A percentile compares a stretch with the other conserved stretches of the same genome.
Conservation (phyloP, 2,797 vertebrate species). For the Anomalospiza imberbis region DNA sequence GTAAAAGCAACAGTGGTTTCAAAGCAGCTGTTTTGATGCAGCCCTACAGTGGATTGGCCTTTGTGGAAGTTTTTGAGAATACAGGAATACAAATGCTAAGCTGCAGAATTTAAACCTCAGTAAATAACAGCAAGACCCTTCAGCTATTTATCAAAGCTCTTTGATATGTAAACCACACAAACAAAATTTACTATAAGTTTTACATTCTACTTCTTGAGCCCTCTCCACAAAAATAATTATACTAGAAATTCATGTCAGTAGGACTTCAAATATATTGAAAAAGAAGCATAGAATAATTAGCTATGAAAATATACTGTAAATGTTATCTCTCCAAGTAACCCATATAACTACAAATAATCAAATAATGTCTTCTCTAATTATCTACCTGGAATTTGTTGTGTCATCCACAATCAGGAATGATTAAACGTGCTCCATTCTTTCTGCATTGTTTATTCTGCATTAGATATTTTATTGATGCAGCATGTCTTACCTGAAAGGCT, state of each 20-base stretch:
- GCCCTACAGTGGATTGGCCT: neutral
- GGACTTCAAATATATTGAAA: neutral
- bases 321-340: neutral
- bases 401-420: neutral
- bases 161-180: neutral
- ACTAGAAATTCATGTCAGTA: neutral
- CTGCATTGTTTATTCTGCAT: neutral
- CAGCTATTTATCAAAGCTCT: neutral
- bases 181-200: neutral
- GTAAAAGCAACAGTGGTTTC: neutral
- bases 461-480: neutral
- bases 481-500: neutral
- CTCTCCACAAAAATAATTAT: neutral
- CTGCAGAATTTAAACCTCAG: neutral
- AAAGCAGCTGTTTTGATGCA: neutral
- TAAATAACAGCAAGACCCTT: neutral
- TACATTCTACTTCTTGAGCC: neutral
- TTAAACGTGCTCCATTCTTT: neutral
- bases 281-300: neutral
- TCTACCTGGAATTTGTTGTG: neutral
- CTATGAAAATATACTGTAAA: neutral
- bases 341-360: neutral
- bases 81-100: neutral
- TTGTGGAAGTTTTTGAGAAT: neutral
- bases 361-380: neutral